A percentile compares a stretch with the other conserved stretches of the same genome.
Evolutionary conservation across 2,113 vertebrate species (phyloP).

Genomic region (Prinia subflava): DNA sequence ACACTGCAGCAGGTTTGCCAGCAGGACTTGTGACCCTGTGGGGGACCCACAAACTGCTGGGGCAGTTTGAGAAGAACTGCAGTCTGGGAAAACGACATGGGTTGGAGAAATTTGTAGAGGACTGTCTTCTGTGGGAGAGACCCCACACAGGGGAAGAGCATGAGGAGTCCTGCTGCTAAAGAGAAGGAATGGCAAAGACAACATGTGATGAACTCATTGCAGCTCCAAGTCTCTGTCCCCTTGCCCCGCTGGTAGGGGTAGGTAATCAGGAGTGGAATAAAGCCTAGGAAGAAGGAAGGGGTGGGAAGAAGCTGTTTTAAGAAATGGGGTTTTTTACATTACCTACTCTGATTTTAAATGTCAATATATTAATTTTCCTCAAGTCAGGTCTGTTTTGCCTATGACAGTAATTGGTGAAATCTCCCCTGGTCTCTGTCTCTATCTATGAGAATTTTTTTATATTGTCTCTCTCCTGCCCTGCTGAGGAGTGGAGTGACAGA

Average conservation of each 20-base stretch:
- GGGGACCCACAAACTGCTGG: not conserved
- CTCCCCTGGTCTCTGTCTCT: not conserved
- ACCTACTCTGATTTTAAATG: not conserved
- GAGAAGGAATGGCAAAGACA: not conserved
- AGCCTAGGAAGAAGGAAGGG: not conserved
- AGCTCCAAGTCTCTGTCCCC: not conserved
- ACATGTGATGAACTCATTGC: not conserved
- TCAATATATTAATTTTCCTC: not conserved
- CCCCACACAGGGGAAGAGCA: not conserved
- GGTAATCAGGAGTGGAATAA: not conserved
- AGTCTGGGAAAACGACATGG: not conserved
- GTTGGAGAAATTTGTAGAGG: not conserved
- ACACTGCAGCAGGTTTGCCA: not conserved
- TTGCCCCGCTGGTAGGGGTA: rapidly evolving
- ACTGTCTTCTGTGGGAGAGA: not conserved
- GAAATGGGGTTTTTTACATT: not conserved
- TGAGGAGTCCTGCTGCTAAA: not conserved
- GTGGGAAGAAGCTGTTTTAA: not conserved
- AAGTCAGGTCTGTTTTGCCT: not conserved
- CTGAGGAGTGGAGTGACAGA: not conserved
- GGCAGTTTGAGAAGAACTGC: not conserved
- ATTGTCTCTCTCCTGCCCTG: not conserved
- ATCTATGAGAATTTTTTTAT: not conserved
- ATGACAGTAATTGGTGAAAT: not conserved
- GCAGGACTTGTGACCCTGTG: not conserved